Conservation (phyloP, 2,888 invertebrate genomes). For the Epinotia brunnichana region DNA sequence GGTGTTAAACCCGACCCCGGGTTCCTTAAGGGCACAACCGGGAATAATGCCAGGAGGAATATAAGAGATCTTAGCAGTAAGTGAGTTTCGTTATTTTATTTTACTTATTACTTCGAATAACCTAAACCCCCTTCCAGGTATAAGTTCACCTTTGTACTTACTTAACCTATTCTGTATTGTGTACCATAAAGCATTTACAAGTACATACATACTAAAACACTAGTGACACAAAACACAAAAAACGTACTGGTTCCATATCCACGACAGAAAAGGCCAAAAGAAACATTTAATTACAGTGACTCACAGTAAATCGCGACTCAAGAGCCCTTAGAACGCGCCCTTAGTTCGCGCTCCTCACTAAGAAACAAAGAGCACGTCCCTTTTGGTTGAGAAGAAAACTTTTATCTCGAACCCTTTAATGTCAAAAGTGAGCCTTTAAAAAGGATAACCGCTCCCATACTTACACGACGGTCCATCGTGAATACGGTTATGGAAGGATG, state of each 20-base stretch:
- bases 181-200: too few species aligned
- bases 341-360: slow-evolving; percentile 10
- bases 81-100: too few species aligned
- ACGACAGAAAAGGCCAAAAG: neutral
- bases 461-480: neutral
- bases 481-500: neutral
- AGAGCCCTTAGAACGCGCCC: slow-evolving; percentile 11
- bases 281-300: slow-evolving; percentile 37
- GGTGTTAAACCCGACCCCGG: too few species aligned
- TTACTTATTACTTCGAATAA: too few species aligned
- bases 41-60: too few species aligned
- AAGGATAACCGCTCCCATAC: slow-evolving; percentile 37
- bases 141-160: too few species aligned
- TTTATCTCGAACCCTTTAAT: slow-evolving; percentile 39
- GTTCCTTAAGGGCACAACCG: too few species aligned
- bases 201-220: too few species aligned
- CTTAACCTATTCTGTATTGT: too few species aligned
- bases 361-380: slow-evolving; percentile 28
- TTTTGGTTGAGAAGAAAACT: slow-evolving; percentile 37
- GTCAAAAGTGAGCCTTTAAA: slow-evolving; percentile 35
- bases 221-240: too few species aligned
- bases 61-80: too few species aligned
- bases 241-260: neutral
- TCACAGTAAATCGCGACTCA: slow-evolving; percentile 10
- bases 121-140: too few species aligned